Conservation (phyloP, 2,888 invertebrate species). For the Venusia cambrica region DNA sequence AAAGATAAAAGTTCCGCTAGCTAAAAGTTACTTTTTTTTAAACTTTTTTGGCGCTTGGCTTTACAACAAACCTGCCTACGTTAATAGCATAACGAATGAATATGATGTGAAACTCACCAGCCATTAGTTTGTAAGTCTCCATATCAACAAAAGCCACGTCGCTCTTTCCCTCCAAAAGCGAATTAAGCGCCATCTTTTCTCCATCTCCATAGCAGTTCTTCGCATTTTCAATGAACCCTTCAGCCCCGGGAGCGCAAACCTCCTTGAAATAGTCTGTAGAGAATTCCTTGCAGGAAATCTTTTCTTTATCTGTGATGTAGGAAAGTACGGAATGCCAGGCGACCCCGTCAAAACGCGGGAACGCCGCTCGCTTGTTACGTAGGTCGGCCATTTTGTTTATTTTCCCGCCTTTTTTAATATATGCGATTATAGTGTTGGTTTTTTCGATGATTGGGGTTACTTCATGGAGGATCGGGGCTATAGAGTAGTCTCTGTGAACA, state of each 20-base stretch:
- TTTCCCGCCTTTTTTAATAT: conserved; percentile 82
- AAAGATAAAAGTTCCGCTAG: neutral
- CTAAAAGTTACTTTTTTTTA: too few relatives aligned
- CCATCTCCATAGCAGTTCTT: conserved; percentile 66
- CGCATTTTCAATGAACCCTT: conserved; percentile 36
- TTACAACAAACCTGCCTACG: too few relatives aligned
- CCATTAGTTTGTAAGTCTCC: conserved; percentile 80
- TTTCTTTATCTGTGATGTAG: conserved; percentile 58
- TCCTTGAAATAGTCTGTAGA: conserved; percentile 83
- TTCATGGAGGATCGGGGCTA: conserved; percentile 83
- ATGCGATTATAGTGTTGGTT: conserved; percentile 84
- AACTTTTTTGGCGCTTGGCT: too few relatives aligned
- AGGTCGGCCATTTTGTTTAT: conserved; percentile 83
- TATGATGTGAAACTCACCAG: conserved; percentile 77
- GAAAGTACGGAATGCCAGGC: conserved; percentile 83
- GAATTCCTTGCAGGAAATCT: conserved; percentile 61
- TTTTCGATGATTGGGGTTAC: conserved; percentile 79
- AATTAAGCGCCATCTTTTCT: conserved; percentile 84
- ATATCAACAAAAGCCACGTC: conserved; percentile 91
- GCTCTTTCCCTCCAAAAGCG: conserved; percentile 84
- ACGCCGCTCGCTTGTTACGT: conserved; percentile 87
- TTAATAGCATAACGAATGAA: too few relatives aligned
- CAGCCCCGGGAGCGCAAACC: conserved; percentile 82
- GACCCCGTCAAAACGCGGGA: conserved; percentile 89
- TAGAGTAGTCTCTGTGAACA: conserved; percentile 73